Conservation (phyloP, 2,797 vertebrate genomes). For the Pipistrellus nathusii region DNA sequence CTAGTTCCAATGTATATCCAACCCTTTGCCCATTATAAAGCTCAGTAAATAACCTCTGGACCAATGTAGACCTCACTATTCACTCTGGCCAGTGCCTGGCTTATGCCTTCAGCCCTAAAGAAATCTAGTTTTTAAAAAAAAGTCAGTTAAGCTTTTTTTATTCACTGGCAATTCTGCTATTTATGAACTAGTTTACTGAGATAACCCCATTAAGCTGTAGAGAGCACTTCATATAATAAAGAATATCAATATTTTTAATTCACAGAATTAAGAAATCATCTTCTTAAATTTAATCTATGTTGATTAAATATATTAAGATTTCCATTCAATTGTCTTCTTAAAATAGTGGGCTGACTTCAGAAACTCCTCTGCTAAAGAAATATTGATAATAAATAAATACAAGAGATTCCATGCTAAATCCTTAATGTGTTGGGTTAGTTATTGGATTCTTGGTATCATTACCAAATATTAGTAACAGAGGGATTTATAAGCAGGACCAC, state of each 20-base stretch:
- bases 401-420: not conserved
- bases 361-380: constrained; percentile 46
- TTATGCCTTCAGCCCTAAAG: constrained; percentile 48
- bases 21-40: constrained; percentile 56
- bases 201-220: constrained; percentile 49
- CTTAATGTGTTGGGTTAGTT: constrained; percentile 24
- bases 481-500: not conserved
- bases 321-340: constrained; percentile 60
- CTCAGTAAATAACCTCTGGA: constrained; percentile 65
- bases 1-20: constrained; percentile 51
- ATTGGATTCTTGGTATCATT: constrained; percentile 29
- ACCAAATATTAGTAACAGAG: constrained; percentile 18
- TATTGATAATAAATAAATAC: constrained; percentile 43
- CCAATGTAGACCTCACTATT: constrained; percentile 56
- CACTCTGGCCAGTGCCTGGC: constrained; percentile 38
- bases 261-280: constrained; percentile 31
- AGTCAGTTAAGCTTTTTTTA: constrained; percentile 60
- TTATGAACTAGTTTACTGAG: constrained; percentile 59
- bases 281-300: constrained; percentile 61
- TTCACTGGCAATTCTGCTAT: constrained; percentile 55
- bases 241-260: constrained; percentile 61
- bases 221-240: constrained; percentile 61
- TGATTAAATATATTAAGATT: constrained; percentile 64
- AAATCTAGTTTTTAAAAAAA: constrained; percentile 63
- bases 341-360: constrained; percentile 33